Conservation (phyloP, 2,113 vertebrate species). For the Phoenicopterus ruber region DNA sequence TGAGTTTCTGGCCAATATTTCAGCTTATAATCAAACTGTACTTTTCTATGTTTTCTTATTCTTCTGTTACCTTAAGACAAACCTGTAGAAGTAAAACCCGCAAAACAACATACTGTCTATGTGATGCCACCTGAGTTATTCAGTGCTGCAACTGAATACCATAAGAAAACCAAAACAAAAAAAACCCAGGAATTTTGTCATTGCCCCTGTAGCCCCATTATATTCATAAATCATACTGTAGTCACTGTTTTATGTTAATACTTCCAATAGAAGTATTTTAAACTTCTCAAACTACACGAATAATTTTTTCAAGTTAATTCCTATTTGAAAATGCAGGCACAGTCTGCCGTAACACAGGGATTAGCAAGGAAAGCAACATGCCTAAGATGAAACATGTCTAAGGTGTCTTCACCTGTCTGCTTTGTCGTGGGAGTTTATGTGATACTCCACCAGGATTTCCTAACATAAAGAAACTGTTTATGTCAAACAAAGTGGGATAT, state of each 20-base stretch:
- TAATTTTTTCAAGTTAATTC: not conserved
- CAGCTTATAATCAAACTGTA: not conserved
- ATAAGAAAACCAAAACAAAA: not conserved
- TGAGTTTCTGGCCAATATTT: not conserved
- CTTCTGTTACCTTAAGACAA: not conserved
- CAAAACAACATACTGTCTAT: not conserved
- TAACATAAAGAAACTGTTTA: slow-evolving; percentile 49
- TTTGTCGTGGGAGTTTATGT: slow-evolving; percentile 43
- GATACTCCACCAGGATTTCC: slow-evolving; percentile 65
- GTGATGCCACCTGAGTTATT: not conserved
- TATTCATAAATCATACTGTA: not conserved
- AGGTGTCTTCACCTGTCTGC: slow-evolving; percentile 34
- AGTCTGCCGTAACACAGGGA: not conserved
- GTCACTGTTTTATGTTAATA: not conserved
- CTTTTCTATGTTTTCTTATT: not conserved
- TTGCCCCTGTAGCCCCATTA: not conserved
- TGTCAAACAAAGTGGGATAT: slow-evolving; percentile 39
- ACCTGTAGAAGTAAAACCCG: not conserved
- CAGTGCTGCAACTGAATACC: not conserved
- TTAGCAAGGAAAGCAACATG: not conserved
- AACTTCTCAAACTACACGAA: not conserved
- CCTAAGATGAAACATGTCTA: slow-evolving; percentile 1
- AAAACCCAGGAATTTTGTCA: not conserved
- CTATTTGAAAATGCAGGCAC: not conserved
- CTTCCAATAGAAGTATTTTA: not conserved